Conservation (phyloP, 2,888 invertebrate species). For the Amblyteles armatorius region DNA sequence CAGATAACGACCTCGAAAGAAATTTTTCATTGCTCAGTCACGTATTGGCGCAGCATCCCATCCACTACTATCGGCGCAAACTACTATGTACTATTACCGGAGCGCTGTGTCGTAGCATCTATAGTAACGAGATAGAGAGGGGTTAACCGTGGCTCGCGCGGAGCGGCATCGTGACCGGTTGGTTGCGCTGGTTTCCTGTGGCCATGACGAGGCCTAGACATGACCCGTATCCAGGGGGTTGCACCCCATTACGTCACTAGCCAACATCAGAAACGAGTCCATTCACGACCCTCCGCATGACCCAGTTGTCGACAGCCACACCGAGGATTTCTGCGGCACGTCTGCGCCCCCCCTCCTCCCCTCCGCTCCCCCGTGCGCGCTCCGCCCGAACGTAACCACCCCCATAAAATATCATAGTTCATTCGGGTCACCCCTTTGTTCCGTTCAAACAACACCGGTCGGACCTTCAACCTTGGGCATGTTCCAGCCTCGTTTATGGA, state of each 20-base stretch:
- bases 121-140: neutral
- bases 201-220: slow-evolving; percentile 79
- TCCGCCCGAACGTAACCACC: slow-evolving; percentile 44
- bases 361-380: neutral
- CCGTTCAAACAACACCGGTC: slow-evolving; percentile 29
- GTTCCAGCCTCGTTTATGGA: slow-evolving; percentile 33
- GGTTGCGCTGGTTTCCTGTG: slow-evolving; percentile 75
- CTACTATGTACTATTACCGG: neutral
- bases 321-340: neutral
- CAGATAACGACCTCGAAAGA: neutral
- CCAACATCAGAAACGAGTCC: slow-evolving; percentile 76
- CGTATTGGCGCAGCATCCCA: neutral
- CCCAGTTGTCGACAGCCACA: slow-evolving; percentile 74
- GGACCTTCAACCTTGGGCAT: slow-evolving; percentile 33
- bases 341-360: neutral
- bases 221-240: slow-evolving; percentile 81
- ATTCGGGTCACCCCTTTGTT: slow-evolving; percentile 73
- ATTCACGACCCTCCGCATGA: slow-evolving; percentile 81
- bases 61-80: slow-evolving; percentile 10
- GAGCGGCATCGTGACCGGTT: slow-evolving; percentile 67
- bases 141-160: slow-evolving; percentile 2
- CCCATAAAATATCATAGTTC: slow-evolving; percentile 82
- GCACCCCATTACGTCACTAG: slow-evolving; percentile 81
- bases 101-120: slow-evolving; percentile 30
- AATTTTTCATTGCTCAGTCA: slow-evolving; percentile 1